A percentile compares a stretch with the other conserved stretches of the same genome.
These are phyloP conservation scores for Andrena cerasifolii DNA, from an alignment of 1,140 invertebrate species.

Conservation along the genomic window DNA sequence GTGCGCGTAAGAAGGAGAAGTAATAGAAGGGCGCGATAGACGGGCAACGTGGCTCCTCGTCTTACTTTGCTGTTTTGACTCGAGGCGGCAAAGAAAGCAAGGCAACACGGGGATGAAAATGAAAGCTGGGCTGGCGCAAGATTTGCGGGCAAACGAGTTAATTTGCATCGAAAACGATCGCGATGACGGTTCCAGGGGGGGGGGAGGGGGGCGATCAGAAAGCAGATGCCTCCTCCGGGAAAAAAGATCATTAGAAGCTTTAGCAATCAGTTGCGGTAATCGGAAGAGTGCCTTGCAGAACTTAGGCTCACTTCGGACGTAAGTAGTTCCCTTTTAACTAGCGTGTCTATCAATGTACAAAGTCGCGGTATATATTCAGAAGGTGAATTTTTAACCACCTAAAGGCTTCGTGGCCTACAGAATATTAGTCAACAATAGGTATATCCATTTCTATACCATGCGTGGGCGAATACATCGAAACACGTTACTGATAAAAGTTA, in stretches of 20 bases:
- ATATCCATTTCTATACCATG: too few species aligned
- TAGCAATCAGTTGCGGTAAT: not conserved
- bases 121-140: slow-evolving; percentile 46
- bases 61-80: slow-evolving; percentile 18
- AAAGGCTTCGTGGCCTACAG: too few species aligned
- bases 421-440: too few species aligned
- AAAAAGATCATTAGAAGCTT: slow-evolving; percentile 3
- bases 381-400: too few species aligned
- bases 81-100: slow-evolving; percentile 29
- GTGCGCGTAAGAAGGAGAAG: slow-evolving; percentile 4
- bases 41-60: slow-evolving; percentile 20
- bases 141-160: slow-evolving; percentile 66
- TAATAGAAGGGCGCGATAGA: slow-evolving; percentile 31
- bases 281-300: not conserved
- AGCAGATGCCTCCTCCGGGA: not conserved
- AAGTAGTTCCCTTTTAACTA: too few species aligned
- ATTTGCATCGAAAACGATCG: slow-evolving; percentile 65
- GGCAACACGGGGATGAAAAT: slow-evolving; percentile 53
- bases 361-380: too few species aligned
- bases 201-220: not conserved
- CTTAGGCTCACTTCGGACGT: too few species aligned
- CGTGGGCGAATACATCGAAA: too few species aligned
- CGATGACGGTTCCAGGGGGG: slow-evolving; percentile 45
- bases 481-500: too few species aligned
- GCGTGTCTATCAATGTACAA: too few species aligned